Base-by-base conservation (phyloP, 2,113 vertebrate genomes). In the Dendrocopos noguchii region DNA sequence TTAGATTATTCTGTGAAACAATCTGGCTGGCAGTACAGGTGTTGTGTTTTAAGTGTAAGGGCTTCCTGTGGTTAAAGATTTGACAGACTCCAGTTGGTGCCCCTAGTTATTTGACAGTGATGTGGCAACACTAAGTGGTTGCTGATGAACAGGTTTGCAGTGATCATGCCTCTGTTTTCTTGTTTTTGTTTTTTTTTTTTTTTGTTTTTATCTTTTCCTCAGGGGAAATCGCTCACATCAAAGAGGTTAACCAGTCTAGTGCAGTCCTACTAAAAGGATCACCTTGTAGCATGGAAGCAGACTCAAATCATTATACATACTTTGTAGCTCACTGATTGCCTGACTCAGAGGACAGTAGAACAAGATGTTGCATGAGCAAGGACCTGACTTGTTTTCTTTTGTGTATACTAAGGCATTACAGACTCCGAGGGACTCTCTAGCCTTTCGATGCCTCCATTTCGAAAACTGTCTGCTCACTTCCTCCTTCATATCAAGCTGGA, bases 351-450 rank as follows among this genome's bases (percentile, higher is more conserved):
- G 98, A 98, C 97, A 91, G 93, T 97, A 97, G 98, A 98, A 97
- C 98, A 97, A 98, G 98, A 98, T 98, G 98, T 98, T 99, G 99
- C 98, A 99, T 99, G 98, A 99, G 98, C 93, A 98, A 98, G 96
- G 97, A 98, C 98, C 98, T 98, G 97, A 98, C 97, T 96, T 95
- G 96, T 98, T 98, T 96, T 96, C 96, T 97, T 94, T 96, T 97
- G 98, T 97, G 97, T 97, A 96, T 97, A 97, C 94, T 96, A 96
- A 98, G 97, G 96, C 97, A 96, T 97, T 97, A 89, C 97, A 97
- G 97, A 98, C 97, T 97, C 96, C 95, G 96, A 95, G 94, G 96
- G 97, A 97, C 97, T 97, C 96, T 95, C 91, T 93, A 90, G 96
- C 95, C 81, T 97, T 96, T 97, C 97, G 94, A 98, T 92, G 97